Conservation (phyloP, 1,140 invertebrate species). For the Eumaeus atala region DNA sequence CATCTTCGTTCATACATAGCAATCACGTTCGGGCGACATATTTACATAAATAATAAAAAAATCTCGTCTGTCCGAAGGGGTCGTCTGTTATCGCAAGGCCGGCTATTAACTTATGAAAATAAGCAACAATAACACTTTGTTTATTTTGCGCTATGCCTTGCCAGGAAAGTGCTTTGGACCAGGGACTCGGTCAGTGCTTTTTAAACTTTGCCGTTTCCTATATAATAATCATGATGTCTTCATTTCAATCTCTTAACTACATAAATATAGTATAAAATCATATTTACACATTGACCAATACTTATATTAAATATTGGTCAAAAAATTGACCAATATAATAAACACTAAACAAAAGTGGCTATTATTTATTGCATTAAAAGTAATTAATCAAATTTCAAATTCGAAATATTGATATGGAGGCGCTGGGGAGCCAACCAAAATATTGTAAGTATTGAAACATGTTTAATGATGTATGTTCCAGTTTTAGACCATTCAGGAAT, state of each 20-base stretch:
- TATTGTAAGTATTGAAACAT: no score
- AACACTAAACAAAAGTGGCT: no score
- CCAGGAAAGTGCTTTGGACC: conserved; percentile 50
- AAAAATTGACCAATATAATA: no score
- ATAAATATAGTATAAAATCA: no score
- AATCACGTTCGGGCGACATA: conserved; percentile 34
- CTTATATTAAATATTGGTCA: no score
- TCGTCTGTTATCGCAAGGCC: conserved; percentile 31
- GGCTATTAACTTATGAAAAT: conserved; percentile 72
- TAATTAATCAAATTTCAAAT: no score
- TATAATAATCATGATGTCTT: neutral
- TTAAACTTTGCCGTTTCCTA: conserved; percentile 35
- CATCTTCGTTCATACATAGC: conserved; percentile 20
- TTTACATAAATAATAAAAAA: conserved; percentile 62
- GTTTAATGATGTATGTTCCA: no score
- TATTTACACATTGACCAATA: no score
- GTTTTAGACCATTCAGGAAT: no score
- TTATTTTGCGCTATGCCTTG: conserved; percentile 66
- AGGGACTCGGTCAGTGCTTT: conserved; percentile 33
- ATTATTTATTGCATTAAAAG: neutral
- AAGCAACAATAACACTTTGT: conserved; percentile 71
- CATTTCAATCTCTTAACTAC: no score
- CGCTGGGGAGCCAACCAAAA: no score
- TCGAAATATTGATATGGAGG: no score
- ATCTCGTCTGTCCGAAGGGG: conserved; percentile 30